Conservation (phyloP, 2,797 vertebrate species). For the Siniperca undulata region DNA sequence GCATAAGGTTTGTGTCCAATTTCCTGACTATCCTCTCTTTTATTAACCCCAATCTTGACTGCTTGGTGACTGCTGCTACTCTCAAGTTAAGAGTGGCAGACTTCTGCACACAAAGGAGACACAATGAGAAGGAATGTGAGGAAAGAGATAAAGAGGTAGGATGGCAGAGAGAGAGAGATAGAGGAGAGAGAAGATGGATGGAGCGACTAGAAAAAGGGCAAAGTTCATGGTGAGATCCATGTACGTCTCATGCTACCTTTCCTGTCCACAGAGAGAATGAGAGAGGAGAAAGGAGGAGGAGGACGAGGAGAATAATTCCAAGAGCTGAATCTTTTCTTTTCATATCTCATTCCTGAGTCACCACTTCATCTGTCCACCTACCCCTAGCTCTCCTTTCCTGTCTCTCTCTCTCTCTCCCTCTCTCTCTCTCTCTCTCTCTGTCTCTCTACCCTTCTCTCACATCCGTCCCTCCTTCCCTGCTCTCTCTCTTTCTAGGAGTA, state of each 20-base stretch:
- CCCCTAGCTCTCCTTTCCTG: constrained; percentile 55
- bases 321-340: constrained; percentile 77
- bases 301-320: constrained; percentile 68
- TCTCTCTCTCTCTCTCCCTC: constrained; percentile 32
- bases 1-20: constrained; percentile 24
- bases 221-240: constrained; percentile 58
- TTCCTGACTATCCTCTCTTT: constrained; percentile 36
- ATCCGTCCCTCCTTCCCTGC: constrained; percentile 19
- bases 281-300: constrained; percentile 41
- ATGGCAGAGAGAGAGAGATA: not conserved
- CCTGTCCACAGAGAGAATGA: constrained; percentile 37
- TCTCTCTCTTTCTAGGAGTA: constrained; percentile 64
- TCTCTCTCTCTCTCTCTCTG: constrained; percentile 26
- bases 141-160: constrained; percentile 10
- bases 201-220: constrained; percentile 39
- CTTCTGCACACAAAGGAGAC: not conserved
- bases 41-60: constrained; percentile 26
- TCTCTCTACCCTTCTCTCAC: constrained; percentile 28
- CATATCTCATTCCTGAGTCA: constrained; percentile 79
- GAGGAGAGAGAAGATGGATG: constrained; percentile 51
- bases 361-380: constrained; percentile 82
- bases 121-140: not conserved
- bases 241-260: constrained; percentile 42
- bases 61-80: constrained; percentile 35
- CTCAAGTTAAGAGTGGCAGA: constrained; percentile 20